phyloP scores from a whole-genome alignment of 2,113 vertebrate species.

The Calypte anna region DNA sequence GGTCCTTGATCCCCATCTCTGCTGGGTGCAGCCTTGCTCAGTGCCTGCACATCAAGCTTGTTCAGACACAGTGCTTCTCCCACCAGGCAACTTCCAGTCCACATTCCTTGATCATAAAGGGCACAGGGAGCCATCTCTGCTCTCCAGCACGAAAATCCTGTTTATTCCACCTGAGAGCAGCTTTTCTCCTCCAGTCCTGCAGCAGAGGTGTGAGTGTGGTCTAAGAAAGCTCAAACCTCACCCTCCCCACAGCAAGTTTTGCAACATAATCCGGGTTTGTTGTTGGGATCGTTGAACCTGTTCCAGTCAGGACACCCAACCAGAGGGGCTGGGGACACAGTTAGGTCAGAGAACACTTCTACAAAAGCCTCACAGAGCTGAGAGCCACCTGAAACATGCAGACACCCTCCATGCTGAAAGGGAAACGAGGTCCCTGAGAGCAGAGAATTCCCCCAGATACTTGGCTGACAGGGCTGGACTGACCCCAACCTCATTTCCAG shows the following conservation, averaged over 20 bases:
- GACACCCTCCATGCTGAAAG: fast-evolving
- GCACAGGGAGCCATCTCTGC: neutral
- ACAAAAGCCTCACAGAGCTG: neutral
- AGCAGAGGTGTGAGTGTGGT: fast-evolving
- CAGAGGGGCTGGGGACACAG: neutral
- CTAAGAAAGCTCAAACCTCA: neutral
- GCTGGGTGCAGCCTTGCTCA: neutral
- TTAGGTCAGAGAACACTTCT: neutral
- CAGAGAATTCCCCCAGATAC: neutral
- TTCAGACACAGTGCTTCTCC: neutral
- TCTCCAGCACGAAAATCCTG: neutral
- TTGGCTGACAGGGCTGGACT: fast-evolving
- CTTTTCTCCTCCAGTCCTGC: neutral
- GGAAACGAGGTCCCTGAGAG: neutral
- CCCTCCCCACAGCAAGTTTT: neutral
- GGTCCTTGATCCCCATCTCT: neutral
- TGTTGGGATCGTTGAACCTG: fast-evolving
- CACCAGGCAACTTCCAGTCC: neutral
- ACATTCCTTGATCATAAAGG: fast-evolving
- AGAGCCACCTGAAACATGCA: fast-evolving
- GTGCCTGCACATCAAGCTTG: neutral
- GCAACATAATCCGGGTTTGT: neutral
- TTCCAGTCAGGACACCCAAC: neutral
- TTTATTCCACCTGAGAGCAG: neutral
- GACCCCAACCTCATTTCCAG: neutral